Evolutionary conservation across 2,888 invertebrate genomes (phyloP).

Genomic region (Danaus chrysippus): DNA sequence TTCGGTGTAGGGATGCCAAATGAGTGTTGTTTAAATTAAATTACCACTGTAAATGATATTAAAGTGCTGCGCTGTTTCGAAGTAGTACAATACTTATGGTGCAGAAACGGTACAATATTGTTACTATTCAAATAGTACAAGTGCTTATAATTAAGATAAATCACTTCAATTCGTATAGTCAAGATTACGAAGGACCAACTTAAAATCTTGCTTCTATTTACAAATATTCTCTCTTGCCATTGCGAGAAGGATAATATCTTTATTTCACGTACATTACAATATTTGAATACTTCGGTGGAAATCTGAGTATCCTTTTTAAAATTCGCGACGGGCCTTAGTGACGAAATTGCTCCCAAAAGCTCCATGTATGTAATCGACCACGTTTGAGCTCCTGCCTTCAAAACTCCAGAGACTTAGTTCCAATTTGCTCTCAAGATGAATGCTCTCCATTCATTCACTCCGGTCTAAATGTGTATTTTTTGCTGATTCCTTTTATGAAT

Average conservation of each 20-base stretch:
- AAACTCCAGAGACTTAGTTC: conserved; percentile 19
- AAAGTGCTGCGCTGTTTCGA: no score
- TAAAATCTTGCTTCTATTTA: no score
- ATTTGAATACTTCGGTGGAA: no score
- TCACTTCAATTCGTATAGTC: no score
- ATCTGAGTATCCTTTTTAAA: conserved; percentile 11
- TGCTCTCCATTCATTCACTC: conserved; percentile 12
- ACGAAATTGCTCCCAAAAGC: conserved; percentile 16
- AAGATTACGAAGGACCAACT: no score
- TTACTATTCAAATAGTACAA: no score
- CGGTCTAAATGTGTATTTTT: conserved; percentile 5
- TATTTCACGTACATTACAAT: neutral
- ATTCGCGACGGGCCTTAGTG: conserved; percentile 16
- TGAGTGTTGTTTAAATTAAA: conserved; percentile 19
- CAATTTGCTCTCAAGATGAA: conserved; percentile 17
- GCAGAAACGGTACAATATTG: no score
- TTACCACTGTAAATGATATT: no score
- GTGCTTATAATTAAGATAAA: no score
- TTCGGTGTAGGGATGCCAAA: conserved; percentile 33
- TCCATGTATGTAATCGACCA: conserved; percentile 16
- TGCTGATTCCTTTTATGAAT: neutral
- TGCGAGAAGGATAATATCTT: no score
- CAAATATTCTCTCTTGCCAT: no score
- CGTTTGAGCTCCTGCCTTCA: conserved; percentile 14
- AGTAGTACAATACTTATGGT: no score